These are phyloP conservation scores for Hippocampus mohnikei DNA, from an alignment of 2,113 vertebrate genomes.

Conservation along the genomic window DNA sequence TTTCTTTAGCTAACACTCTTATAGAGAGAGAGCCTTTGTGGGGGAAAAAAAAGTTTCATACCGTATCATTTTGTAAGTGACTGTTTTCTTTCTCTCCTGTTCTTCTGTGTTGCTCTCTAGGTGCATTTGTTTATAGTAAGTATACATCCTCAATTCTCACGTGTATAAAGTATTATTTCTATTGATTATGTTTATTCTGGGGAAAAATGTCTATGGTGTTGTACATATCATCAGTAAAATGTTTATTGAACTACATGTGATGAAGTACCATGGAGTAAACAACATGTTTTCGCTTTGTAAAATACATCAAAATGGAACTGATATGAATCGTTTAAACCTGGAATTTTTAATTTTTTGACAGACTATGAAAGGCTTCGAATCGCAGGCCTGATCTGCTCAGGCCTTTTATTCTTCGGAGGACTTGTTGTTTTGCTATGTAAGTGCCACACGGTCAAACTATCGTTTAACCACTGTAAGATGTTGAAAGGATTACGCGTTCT, in stretches of 20 bases:
- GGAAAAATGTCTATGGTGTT: not conserved
- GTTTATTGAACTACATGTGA: not conserved
- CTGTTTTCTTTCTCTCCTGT: constrained; percentile 7
- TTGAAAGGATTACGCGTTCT: not conserved
- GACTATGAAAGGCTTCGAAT: constrained; percentile 74
- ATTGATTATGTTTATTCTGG: not conserved
- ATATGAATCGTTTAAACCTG: not conserved
- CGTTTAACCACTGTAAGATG: not conserved
- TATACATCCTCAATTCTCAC: constrained; percentile 7
- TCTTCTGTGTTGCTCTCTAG: constrained; percentile 41
- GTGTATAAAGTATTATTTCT: not conserved
- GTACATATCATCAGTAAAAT: not conserved
- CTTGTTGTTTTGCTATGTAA: constrained; percentile 60
- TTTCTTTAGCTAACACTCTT: too few species aligned
- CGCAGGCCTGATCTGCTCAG: constrained; percentile 62
- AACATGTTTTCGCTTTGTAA: not conserved
- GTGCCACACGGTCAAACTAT: constrained; percentile 27
- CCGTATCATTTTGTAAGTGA: not conserved
- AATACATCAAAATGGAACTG: not conserved
- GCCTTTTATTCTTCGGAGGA: constrained; percentile 60
- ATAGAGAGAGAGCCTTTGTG: too few species aligned
- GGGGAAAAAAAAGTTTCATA: not conserved
- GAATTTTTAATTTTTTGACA: constrained; percentile 20
- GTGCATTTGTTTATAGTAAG: constrained; percentile 77
- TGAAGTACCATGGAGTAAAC: not conserved